These are phyloP conservation scores for Anastrepha ludens DNA, from an alignment of 1,140 invertebrate species.

Conservation along the genomic window DNA sequence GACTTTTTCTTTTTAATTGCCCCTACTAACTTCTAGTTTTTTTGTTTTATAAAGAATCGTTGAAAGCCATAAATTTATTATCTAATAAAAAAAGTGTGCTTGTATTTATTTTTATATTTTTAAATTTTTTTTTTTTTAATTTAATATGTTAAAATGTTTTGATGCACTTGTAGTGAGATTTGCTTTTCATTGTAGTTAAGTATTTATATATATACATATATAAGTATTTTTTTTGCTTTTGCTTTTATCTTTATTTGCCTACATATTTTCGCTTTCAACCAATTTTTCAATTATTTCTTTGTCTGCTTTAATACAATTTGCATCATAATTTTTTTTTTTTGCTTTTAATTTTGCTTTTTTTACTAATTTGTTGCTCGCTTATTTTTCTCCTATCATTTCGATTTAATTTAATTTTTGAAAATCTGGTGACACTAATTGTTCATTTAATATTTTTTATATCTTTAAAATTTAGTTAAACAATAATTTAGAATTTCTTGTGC, in stretches of 20 bases:
- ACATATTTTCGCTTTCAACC: not conserved
- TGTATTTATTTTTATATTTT: not conserved
- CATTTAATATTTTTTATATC: not conserved
- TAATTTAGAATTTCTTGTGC: slow-evolving; percentile 72
- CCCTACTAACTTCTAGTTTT: not conserved
- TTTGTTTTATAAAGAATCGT: slow-evolving; percentile 16
- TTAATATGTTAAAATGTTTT: slow-evolving; percentile 39
- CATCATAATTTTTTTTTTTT: not conserved
- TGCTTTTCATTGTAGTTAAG: not conserved
- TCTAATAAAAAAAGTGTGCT: slow-evolving; percentile 39
- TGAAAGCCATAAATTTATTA: slow-evolving; percentile 35
- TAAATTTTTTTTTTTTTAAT: not conserved
- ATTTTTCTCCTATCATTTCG: slow-evolving; percentile 14
- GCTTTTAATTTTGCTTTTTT: not conserved
- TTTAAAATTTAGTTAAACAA: slow-evolving; percentile 59
- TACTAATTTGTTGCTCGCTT: not conserved
- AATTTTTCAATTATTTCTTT: not conserved
- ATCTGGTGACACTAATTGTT: slow-evolving; percentile 35
- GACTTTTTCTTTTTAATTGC: not conserved
- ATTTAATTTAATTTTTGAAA: slow-evolving; percentile 12
- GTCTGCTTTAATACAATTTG: not conserved
- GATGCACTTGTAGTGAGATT: slow-evolving; percentile 14
- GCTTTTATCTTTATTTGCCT: not conserved
- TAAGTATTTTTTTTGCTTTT: not conserved
- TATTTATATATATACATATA: not conserved